Evolutionary conservation across 30 jellyfish, hydroid and myxozoan genomes (phyloP).

Genomic region (Chrysaora quinquecirrha): DNA sequence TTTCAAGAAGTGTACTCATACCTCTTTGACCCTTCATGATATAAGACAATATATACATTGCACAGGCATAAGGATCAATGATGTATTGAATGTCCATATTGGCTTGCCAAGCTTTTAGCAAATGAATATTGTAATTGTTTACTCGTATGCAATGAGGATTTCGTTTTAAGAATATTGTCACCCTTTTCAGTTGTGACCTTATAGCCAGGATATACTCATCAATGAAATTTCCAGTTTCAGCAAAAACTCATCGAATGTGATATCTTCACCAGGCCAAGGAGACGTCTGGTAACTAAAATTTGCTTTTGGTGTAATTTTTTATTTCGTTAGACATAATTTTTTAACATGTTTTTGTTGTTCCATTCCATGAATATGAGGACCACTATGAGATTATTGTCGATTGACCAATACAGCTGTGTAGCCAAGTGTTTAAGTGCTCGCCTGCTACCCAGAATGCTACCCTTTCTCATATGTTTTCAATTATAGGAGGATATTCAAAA

Average conservation of each 20-base stretch:
- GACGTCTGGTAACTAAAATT: too few species aligned
- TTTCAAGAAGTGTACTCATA: neutral
- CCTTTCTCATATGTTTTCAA: too few species aligned
- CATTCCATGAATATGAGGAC: too few species aligned
- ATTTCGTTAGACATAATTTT: too few species aligned
- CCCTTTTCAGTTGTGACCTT: neutral
- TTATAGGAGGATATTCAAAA: too few species aligned
- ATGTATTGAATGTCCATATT: conserved; percentile 25
- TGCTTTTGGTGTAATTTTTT: too few species aligned
- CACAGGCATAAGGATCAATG: conserved; percentile 50
- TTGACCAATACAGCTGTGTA: too few species aligned
- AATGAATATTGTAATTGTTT: conserved; percentile 2
- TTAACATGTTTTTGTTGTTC: too few species aligned
- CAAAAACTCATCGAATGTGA: conserved; percentile 19
- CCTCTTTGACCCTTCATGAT: conserved; percentile 28
- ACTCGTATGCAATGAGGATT: conserved; percentile 2
- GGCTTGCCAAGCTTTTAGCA: conserved; percentile 43
- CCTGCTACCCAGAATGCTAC: too few species aligned
- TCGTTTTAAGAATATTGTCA: neutral
- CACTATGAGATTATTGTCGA: too few species aligned
- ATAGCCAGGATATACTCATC: neutral
- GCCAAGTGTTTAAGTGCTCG: too few species aligned
- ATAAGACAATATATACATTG: conserved; percentile 11
- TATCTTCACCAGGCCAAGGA: conserved; percentile 35
- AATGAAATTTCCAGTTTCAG: neutral